Percentiles rank a stretch among this genome's conserved stretches.
phyloP scores from a whole-genome alignment of 2,888 invertebrate species.

The Drosophila algonquin region DNA sequence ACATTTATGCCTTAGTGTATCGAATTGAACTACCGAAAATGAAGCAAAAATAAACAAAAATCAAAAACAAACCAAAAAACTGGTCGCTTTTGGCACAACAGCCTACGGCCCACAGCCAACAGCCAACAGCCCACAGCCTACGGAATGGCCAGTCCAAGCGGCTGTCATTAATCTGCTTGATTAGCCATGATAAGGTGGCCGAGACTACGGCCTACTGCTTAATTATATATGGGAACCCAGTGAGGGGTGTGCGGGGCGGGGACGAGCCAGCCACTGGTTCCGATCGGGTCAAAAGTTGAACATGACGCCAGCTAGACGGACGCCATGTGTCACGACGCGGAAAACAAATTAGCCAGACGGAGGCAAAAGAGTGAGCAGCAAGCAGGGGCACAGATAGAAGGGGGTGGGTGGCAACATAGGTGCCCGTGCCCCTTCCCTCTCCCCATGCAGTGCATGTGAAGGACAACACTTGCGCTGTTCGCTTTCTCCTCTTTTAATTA shows the following conservation, averaged over 20 bases:
- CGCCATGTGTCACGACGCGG: conserved; percentile 58
- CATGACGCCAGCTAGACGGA: conserved; percentile 67
- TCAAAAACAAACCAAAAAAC: conserved; percentile 16
- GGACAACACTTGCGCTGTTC: conserved; percentile 31
- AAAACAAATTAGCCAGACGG: conserved; percentile 43
- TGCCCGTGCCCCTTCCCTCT: not conserved
- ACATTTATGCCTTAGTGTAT: conserved; percentile 63
- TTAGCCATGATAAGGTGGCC: conserved; percentile 64
- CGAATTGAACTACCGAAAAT: conserved; percentile 60
- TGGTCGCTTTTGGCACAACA: conserved; percentile 32
- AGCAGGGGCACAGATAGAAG: not conserved
- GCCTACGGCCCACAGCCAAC: conserved; percentile 6
- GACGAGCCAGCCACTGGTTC: conserved; percentile 11
- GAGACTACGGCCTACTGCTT: conserved; percentile 24
- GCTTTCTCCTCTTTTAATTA: conserved; percentile 64
- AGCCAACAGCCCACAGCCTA: not conserved
- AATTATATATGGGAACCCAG: conserved; percentile 21
- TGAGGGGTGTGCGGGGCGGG: not conserved
- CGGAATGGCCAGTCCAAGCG: conserved; percentile 49
- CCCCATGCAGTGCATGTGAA: conserved; percentile 9
- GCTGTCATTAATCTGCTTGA: conserved; percentile 67
- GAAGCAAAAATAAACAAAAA: conserved; percentile 31
- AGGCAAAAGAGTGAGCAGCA: no score
- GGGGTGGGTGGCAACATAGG: conserved; percentile 41
- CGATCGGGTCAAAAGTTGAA: conserved; percentile 71